phyloP scores from a whole-genome alignment of 2,797 vertebrate genomes.

The Staurois parvus region DNA sequence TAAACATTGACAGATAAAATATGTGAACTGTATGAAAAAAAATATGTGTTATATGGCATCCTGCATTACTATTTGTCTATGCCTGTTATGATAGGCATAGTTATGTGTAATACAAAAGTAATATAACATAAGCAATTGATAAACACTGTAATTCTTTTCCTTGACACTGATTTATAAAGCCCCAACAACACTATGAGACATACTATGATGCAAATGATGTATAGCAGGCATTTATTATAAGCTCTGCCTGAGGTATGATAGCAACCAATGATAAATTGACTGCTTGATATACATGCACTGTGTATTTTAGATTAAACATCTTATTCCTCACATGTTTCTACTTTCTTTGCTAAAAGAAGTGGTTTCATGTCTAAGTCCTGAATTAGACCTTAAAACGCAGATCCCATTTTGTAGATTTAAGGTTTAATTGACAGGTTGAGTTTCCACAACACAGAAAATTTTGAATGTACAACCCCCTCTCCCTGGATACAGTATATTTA shows the following conservation, averaged over 20 bases:
- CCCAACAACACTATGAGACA: constrained; percentile 23
- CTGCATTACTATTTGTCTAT: constrained; percentile 5
- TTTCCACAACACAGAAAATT: too few relatives aligned
- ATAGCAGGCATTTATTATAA: constrained; percentile 52
- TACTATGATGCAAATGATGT: constrained; percentile 45
- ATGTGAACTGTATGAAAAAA: constrained; percentile 1
- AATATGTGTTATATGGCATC: constrained; percentile 12
- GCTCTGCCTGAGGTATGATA: constrained; percentile 41
- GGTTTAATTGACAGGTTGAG: too few relatives aligned
- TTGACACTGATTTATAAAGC: constrained; percentile 40
- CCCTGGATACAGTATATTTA: too few relatives aligned
- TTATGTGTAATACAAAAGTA: constrained; percentile 38
- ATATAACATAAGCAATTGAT: constrained; percentile 40
- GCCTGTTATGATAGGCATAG: constrained; percentile 12
- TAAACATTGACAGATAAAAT: constrained; percentile 22
- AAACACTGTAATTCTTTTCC: constrained; percentile 28
- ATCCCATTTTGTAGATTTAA: too few relatives aligned
- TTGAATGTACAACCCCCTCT: too few relatives aligned
- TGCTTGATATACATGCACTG: constrained; percentile 9
- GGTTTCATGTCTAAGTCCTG: too few relatives aligned
- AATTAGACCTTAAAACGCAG: too few relatives aligned
- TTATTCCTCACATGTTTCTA: constrained; percentile 9
- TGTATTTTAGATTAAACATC: constrained; percentile 40
- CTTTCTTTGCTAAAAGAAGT: background rate
- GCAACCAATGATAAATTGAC: constrained; percentile 40